phyloP scores from a whole-genome alignment of 2,797 vertebrate genomes.

The Enteromius radiatus region DNA sequence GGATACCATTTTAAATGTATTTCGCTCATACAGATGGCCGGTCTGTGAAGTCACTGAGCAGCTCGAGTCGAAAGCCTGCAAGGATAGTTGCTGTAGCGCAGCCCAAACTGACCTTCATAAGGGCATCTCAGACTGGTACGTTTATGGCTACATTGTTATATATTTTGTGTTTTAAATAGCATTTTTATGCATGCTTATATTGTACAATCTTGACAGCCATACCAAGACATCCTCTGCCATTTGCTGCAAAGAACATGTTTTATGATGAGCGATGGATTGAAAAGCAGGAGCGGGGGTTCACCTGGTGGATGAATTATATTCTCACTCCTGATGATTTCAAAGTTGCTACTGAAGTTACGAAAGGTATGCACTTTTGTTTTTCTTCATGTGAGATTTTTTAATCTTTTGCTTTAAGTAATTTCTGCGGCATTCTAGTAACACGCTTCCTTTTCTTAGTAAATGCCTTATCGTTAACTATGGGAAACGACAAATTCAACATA shows the following conservation, averaged over 20 bases:
- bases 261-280: slow-evolving; percentile 97
- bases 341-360: slow-evolving; percentile 83
- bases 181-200: background rate
- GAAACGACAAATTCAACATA: slow-evolving; percentile 81
- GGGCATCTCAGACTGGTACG: slow-evolving; percentile 84
- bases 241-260: slow-evolving; percentile 96
- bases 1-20: background rate
- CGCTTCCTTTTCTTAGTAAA: slow-evolving; percentile 75
- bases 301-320: slow-evolving; percentile 96
- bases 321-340: slow-evolving; percentile 95
- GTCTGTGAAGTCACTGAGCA: slow-evolving; percentile 65
- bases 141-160: background rate
- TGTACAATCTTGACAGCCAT: slow-evolving; percentile 74
- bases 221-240: slow-evolving; percentile 93
- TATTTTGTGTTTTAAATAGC: background rate
- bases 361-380: slow-evolving; percentile 75
- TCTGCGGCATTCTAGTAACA: background rate
- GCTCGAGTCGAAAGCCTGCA: slow-evolving; percentile 67
- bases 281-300: slow-evolving; percentile 93
- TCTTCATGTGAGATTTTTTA: background rate
- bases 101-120: slow-evolving; percentile 86
- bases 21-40: slow-evolving; percentile 61
- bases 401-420: background rate
- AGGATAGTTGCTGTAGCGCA: slow-evolving; percentile 84
- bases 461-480: slow-evolving; percentile 83